Percentiles rank a stretch among this genome's conserved stretches.
Evolutionary conservation across 2,113 vertebrate genomes (phyloP).

Genomic region (Nycticryphes semicollaris): DNA sequence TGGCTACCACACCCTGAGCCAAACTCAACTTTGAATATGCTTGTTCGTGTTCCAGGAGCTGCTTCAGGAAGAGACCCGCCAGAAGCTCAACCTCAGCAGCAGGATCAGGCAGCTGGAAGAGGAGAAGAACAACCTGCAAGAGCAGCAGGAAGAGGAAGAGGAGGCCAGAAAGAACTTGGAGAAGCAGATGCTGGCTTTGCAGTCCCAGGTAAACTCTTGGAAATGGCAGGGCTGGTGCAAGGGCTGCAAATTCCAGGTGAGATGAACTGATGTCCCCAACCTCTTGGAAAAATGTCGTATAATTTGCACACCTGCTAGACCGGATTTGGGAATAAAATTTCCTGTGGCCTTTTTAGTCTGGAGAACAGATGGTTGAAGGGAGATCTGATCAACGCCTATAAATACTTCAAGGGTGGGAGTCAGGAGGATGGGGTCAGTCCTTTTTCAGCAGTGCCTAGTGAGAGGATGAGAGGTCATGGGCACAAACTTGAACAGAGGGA

Average conservation of each 20-base stretch:
- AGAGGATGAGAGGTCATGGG: no score
- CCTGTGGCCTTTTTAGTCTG: background rate
- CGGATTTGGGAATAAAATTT: no score
- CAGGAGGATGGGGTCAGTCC: no score
- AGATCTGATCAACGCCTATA: no score
- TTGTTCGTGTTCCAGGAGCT: conserved; percentile 80
- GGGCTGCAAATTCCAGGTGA: rapidly evolving
- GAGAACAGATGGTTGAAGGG: no score
- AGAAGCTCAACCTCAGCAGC: conserved; percentile 93
- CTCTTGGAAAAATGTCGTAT: rapidly evolving
- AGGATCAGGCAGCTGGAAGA: conserved; percentile 94
- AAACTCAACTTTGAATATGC: background rate
- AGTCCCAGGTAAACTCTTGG: conserved; percentile 82
- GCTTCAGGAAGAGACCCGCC: conserved; percentile 94
- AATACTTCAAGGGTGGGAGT: no score
- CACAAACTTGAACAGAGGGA: no score
- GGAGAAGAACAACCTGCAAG: conserved; percentile 90
- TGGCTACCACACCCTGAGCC: background rate
- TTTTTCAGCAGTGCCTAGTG: no score
- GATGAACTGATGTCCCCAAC: background rate
- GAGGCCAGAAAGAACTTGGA: conserved; percentile 90
- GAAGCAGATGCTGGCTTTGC: conserved; percentile 88
- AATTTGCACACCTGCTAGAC: rapidly evolving
- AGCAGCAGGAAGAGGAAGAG: conserved; percentile 98
- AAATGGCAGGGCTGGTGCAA: background rate